Evolutionary conservation across 2,113 vertebrate genomes (phyloP), one percentile per base, ranked within the genome.

Genomic region (Synodontis membranacea): DNA sequence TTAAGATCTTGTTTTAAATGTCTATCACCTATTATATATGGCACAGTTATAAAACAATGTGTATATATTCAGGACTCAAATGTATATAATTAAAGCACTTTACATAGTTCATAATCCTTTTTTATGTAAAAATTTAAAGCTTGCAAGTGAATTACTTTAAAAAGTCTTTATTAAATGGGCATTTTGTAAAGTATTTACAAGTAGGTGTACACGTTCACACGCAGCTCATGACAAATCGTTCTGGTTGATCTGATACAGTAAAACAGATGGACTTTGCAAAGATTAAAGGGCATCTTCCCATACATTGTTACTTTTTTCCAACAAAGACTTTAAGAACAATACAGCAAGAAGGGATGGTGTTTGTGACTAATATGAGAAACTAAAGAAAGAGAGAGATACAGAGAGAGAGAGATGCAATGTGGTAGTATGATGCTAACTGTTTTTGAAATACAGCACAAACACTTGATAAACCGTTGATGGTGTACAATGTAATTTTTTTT

Each of bases 81-180:
- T 34, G n/a, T 42, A 19, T 23, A 8, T 19, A 52, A 76, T 74
- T 66, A 84, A 88, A 64, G 44, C 81, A 54, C 58, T 82, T 37
- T 44, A 39, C 46, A 14, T 56, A 9, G 56, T 78, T 44, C 9
- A 8, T 37, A 10, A 84, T 42, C 68, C 42, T 72, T n/a, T n/a
- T n/a, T n/a, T n/a, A 86, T 25, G 10, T 75, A 86, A 4, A 76
- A 74, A 82, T 46, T n/a, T 37, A 72, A 74, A 86, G 23, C 68
- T 62, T 52, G 58, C 23, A 42, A 70, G 23, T 64, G 21, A 28
- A 68, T 66, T 86, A 75, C 86, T 92, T 93, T 90, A 92, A 88
- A 94, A 95, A 94, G 81, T 90, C 93, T 90, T 89, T 94, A 95
- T 95, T 95, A 94, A 95, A 94, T 93, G 90, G 90, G 58, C 87